These are phyloP conservation scores for Mylabris phalerata DNA, from an alignment of 1,140 invertebrate species.

Conservation along the genomic window DNA sequence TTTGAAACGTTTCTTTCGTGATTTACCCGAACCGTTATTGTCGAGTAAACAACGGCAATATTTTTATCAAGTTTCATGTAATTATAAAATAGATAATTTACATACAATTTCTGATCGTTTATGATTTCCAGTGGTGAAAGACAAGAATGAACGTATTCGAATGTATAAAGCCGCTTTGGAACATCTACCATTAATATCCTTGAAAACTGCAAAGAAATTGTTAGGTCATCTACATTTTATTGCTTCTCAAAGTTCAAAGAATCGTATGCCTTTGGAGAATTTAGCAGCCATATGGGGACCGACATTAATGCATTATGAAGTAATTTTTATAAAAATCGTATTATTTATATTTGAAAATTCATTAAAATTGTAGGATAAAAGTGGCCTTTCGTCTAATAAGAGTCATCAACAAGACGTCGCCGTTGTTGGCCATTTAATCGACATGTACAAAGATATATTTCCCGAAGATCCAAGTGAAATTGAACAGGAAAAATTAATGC, in stretches of 20 bases:
- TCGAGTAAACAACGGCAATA: constrained; percentile 36
- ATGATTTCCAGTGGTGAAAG: not conserved
- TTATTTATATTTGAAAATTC: not conserved
- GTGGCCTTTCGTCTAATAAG: constrained; percentile 6
- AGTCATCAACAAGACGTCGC: constrained; percentile 25
- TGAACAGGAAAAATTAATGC: constrained; percentile 62
- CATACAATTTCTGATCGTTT: not conserved
- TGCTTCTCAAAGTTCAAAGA: constrained; percentile 62
- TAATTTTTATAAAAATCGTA: constrained; percentile 22
- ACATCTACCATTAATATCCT: constrained; percentile 59
- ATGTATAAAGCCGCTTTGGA: constrained; percentile 58
- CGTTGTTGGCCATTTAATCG: constrained; percentile 32
- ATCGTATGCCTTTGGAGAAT: constrained; percentile 74
- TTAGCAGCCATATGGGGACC: constrained; percentile 80
- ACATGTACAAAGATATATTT: constrained; percentile 53
- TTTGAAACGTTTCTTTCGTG: constrained; percentile 76
- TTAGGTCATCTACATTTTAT: constrained; percentile 75
- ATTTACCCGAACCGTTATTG: constrained; percentile 67
- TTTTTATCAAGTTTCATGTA: constrained; percentile 40
- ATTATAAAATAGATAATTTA: constrained; percentile 12
- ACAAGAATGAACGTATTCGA: constrained; percentile 44
- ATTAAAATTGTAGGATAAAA: constrained; percentile 24
- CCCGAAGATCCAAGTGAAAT: constrained; percentile 52
- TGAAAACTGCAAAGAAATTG: constrained; percentile 65
- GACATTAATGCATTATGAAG: constrained; percentile 67